Base-by-base conservation (phyloP, 2,797 vertebrate genomes). In the Eleutherodactylus coqui region DNA sequence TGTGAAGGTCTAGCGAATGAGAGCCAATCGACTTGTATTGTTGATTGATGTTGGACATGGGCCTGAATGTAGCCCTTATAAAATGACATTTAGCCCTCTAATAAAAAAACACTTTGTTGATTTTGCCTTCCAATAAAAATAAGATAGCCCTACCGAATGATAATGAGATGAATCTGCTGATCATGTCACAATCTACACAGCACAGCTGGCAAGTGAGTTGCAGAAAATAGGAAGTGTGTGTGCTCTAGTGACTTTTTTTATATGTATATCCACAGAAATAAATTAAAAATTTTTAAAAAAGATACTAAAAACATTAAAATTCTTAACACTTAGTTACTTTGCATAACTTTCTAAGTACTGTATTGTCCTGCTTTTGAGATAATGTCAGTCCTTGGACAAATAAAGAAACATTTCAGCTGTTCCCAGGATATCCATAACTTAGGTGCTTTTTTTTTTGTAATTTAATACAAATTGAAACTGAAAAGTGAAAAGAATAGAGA, bases 401-500 rank as follows among this genome's bases (percentile, higher is more conserved):
- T 17, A 69, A 69, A 47, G 19, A 36, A 38, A 21, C 49, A 82
- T 70, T 51, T 36, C 16, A 49, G 13, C 19, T 41, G 45, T 51
- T 85, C n/a, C 34, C 27, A 58, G 5, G 17, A 60, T 83, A 70
- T 11, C 38, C 32, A 72, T 53, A 73, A 58, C 45, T 38, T 41
- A 73, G 17, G 8, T 49, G 73, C 41, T 83, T 55, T 58, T 60
- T 60, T 60, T 62, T 75, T 13, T 60, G 27, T 36, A 45, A 60
- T 76, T 62, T 76, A 36, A 29, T 55, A 77, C 58, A 43, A n/a
- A 1, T 5, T 16, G 62, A 79, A 0, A 27, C 36, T 55, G 80
- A 81, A 41, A 73, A 77, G 75, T 24, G 36, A 82, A 76, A 34
- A 38, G 67, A 78, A 88, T 70, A 69, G 64, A 87, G 21, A 89